A percentile compares a stretch with the other conserved stretches of the same genome.
Conservation (phyloP, 2,113 vertebrate species). For the Lathamus discolor region DNA sequence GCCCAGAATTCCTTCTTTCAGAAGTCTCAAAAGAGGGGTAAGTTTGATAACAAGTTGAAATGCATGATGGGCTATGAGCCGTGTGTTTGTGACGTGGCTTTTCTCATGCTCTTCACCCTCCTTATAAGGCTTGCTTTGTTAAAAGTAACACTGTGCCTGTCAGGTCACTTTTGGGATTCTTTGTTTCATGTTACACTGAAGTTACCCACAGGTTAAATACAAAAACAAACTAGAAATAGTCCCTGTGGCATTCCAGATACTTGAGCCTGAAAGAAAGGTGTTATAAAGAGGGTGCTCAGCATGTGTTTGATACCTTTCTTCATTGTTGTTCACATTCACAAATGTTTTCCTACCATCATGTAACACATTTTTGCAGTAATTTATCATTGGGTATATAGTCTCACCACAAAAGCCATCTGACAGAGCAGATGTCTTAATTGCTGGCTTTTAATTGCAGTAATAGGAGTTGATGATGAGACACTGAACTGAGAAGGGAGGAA, state of each 20-base stretch:
- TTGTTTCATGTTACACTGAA: neutral
- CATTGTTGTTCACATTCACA: slow-evolving; percentile 73
- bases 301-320: slow-evolving; percentile 69
- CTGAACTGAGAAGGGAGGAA: neutral
- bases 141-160: slow-evolving; percentile 18
- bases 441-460: neutral
- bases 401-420: neutral
- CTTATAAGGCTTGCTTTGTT: slow-evolving; percentile 76
- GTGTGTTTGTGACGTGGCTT: slow-evolving; percentile 82
- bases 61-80: slow-evolving; percentile 80
- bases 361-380: slow-evolving; percentile 70
- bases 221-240: neutral
- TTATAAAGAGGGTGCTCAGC: slow-evolving; percentile 83
- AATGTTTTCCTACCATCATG: slow-evolving; percentile 70
- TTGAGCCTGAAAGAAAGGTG: slow-evolving; percentile 62
- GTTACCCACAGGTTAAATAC: slow-evolving; percentile 32
- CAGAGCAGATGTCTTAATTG: neutral
- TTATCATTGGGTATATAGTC: slow-evolving; percentile 52
- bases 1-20: slow-evolving; percentile 93
- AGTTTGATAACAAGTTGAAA: slow-evolving; percentile 80
- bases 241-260: slow-evolving; percentile 42
- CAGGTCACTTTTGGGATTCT: slow-evolving; percentile 15
- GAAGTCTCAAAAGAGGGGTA: slow-evolving; percentile 93
- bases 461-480: neutral
- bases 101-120: slow-evolving; percentile 78